Conservation (phyloP, 1,140 invertebrate species). For the Maconellicoccus hirsutus region DNA sequence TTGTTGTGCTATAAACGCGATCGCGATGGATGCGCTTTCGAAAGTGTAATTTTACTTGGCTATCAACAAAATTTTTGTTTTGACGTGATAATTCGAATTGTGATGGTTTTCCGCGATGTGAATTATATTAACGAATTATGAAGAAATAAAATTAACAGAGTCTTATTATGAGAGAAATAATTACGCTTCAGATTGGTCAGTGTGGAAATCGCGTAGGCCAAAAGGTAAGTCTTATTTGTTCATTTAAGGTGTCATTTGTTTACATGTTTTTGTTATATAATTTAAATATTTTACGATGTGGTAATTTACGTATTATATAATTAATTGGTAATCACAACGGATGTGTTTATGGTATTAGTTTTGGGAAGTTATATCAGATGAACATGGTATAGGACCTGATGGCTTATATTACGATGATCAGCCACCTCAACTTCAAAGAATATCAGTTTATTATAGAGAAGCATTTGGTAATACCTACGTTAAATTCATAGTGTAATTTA, state of each 20-base stretch:
- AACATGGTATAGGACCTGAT: constrained; percentile 75
- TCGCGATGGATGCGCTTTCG: too few relatives aligned
- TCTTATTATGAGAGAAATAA: constrained; percentile 20
- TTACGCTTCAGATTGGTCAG: constrained; percentile 14
- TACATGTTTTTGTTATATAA: too few relatives aligned
- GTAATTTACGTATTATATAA: too few relatives aligned
- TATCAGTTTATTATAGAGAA: constrained; percentile 51
- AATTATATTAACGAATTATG: not conserved
- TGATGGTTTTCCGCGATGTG: not conserved
- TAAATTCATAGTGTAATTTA: too few relatives aligned
- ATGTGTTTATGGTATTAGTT: constrained; percentile 42
- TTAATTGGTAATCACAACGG: not conserved
- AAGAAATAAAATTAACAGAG: not conserved
- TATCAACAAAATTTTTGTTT: not conserved
- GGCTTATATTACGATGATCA: constrained; percentile 60
- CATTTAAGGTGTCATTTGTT: too few relatives aligned
- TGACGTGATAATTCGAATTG: not conserved
- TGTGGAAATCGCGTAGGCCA: constrained; percentile 13
- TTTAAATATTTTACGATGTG: too few relatives aligned
- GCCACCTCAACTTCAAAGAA: constrained; percentile 44
- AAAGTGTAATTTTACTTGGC: not conserved
- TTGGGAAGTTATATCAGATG: constrained; percentile 78
- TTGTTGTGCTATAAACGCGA: too few relatives aligned
- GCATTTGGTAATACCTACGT: constrained; percentile 34
- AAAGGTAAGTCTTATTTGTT: not conserved